Evolutionary conservation across 1,140 invertebrate genomes (phyloP), one percentile per base, ranked within the genome.

Genomic region (Anastrepha ludens): DNA sequence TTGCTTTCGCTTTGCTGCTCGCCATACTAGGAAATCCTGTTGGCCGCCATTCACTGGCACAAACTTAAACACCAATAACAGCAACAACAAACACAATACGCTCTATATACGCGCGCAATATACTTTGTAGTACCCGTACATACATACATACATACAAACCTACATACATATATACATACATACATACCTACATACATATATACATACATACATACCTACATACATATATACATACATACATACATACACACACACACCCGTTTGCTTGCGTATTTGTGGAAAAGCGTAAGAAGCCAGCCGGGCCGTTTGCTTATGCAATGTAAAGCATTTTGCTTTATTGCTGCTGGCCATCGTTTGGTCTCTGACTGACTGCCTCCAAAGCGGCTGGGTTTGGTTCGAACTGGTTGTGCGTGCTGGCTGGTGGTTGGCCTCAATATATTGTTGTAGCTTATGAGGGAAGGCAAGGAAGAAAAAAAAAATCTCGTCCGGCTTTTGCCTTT

Each of bases 401-500:
- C 67, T 74, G 67, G 67, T 74, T 67, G 50, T 55, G 11, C 11
- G 29, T 29, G 29, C 50, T 55, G 29, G 64, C n/a, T 64, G 62
- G 62, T 74, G 17, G 15, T 74, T 81, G 74, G 74, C 74, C 74
- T 81, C 74, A 81, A 81, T 55, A 62, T 15, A 55, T 11, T 55
- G 6, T 55, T 55, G 74, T 29, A n/a, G 47, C 47, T 81, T 81
- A 81, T 41, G 47, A 29, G 9, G 8, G n/a, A 17, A 5, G n/a
- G 47, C 15, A 50, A 50, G 47, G 47, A 81, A 11, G n/a, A 44
- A 70, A 81, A 81, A 81, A 81, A 81, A 81, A 55, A 81, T 81
- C 74, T 81, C 47, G 74, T 81, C 44, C 74, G 47, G 74, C 47
- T 58, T 55, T 81, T 81, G 50, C 74, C 74, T 81, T 81, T 81